phyloP scores from a whole-genome alignment of 1,140 invertebrate genomes.

The Aphelinus certus region DNA sequence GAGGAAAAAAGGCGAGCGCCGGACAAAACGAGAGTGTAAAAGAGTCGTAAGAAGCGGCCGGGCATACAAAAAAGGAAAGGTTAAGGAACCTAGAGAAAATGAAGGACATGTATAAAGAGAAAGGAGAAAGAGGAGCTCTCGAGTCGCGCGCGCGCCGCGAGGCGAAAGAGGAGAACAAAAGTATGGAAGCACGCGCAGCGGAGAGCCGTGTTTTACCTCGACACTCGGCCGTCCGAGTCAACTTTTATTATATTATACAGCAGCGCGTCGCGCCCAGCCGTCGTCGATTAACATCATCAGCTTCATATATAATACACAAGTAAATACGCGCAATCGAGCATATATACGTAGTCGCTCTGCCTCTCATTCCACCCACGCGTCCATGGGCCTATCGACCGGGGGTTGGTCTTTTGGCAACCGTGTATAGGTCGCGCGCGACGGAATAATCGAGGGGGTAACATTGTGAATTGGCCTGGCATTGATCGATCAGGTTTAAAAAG shows the following conservation, averaged over 20 bases:
- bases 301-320: too few species aligned
- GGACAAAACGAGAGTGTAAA: not conserved
- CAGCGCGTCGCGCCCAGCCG: not conserved
- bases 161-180: constrained; percentile 26
- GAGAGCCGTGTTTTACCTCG: too few species aligned
- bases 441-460: too few species aligned
- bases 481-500: too few species aligned
- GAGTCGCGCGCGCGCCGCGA: not conserved
- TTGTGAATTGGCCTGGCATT: too few species aligned
- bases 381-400: too few species aligned
- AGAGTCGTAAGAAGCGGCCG: not conserved
- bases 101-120: constrained; percentile 27
- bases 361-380: not conserved
- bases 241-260: too few species aligned
- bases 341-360: constrained; percentile 35
- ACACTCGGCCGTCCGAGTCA: too few species aligned
- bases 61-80: constrained; percentile 2
- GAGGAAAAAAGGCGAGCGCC: not conserved
- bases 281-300: not conserved
- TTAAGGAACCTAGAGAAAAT: constrained; percentile 22
- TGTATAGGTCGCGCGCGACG: too few species aligned
- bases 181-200: not conserved
- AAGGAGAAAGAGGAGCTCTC: constrained; percentile 20
- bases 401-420: too few species aligned
- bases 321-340: not conserved